Evolutionary conservation across 2,113 vertebrate species (phyloP), one percentile per base, ranked within the genome.

Genomic region (Syngnathus typhle): DNA sequence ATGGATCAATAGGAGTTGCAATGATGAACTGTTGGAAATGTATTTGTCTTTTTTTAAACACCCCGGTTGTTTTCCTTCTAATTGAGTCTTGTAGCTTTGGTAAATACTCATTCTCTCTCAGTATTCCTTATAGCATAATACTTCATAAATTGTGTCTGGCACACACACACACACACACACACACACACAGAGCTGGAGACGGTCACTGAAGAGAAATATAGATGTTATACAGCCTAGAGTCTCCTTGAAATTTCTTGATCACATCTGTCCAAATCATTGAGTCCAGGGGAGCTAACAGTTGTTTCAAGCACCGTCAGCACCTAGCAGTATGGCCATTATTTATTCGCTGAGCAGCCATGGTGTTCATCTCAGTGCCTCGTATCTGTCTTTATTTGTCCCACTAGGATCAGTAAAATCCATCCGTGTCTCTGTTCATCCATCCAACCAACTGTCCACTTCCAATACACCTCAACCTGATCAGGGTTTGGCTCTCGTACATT

Each of bases 1-100:
- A 65, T 72, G 77, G 83, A 90, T 91, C 89, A 84, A 90, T 91
- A 86, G 58, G 49, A 73, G 82, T 82, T 85, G 83, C 65, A 65
- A 87, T 86, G 84, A 88, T 85, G 75, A 87, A 85, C 81, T 83
- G 74, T 69, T 73, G 78, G 79, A 76, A 75, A 75, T 68, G 67
- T 54, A 74, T 74, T 58, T 79, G 77, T 79, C 79, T 80, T 70
- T 18, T 23, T 5, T 23, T 73, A 75, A 77, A 73, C 74, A 69
- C 67, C 49, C 62, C 51, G 11, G 61, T 84, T 47, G 15, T 61
- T 74, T 77, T 75, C 59, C 46, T 67, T 81, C 61, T 79, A 78
- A 79, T 81, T 79, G 70, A 86, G 59, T 79, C 38, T 19, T 76
- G 77, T 77, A 76, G 76, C 69, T 84, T 70, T 79, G 73, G 87